Base-by-base conservation (phyloP, 2,113 vertebrate genomes). In the Hippocampus zosterae region DNA sequence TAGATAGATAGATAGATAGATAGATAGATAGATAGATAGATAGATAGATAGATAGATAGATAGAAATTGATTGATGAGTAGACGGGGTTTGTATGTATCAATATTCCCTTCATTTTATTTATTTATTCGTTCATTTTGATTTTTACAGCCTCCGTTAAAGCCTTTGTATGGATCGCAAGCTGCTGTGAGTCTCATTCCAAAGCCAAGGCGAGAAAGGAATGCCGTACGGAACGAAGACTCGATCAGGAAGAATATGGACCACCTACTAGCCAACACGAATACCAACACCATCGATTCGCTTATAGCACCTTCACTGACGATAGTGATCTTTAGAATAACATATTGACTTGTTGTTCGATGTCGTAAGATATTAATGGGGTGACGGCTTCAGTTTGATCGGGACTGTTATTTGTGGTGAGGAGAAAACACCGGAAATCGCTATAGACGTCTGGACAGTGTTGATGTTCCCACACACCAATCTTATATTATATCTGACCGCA, bases 391-490 rank as follows among this genome's bases (percentile, higher is more conserved):
- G 11, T 13, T 23, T 64, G 3, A 44, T 8, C n/a, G 13, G 13
- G 42, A 65, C n/a, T 25, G 11, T 52, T 67, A 57, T 50, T 5
- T 11, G 63, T 61, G 33, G 76, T 79, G 84, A 78, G 79, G 86
- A 79, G 16, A 82, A 85, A 77, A 67, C 73, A 37, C 55, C 42
- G 75, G 67, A 73, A 78, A 67, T 78, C 68, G 66, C 73, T 10
- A 50, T 55, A 72, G 68, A 16, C n/a, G 21, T 65, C 74, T 70
- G 23, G 61, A 60, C 23, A n/a, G 68, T 67, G 68, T 71, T 79
- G 77, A 77, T 75, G 70, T 59, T 64, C 65, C 53, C 25, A 50
- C 56, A 46, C 68, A 25, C 65, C 21, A 59, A 50, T 53, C 72
- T 65, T n/a, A 59, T 15, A 59, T 48, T 0, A 64, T 21, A 4